Evolutionary conservation across 1,140 invertebrate species (phyloP).

Genomic region (Thaumatotibia leucotreta): DNA sequence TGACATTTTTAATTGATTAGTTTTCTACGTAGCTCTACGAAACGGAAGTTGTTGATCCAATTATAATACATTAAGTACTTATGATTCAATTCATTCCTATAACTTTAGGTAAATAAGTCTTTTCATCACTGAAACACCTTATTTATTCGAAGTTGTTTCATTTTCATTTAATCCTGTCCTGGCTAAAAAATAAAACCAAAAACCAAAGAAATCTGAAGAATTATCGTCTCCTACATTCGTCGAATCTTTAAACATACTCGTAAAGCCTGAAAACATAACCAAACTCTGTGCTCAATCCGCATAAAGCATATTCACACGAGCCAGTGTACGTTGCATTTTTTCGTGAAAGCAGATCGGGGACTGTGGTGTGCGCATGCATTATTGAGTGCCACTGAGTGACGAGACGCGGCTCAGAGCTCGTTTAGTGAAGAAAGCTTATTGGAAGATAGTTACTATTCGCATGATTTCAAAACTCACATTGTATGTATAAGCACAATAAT

Average conservation of each 20-base stretch:
- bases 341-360: constrained; percentile 48
- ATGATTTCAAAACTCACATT: too few relatives aligned
- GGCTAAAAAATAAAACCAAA: neutral
- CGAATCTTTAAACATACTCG: neutral
- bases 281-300: neutral
- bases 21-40: too few relatives aligned
- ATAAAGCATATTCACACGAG: constrained; percentile 1
- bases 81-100: too few relatives aligned
- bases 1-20: too few relatives aligned
- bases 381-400: constrained; percentile 70
- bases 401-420: constrained; percentile 38
- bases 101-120: too few relatives aligned
- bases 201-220: neutral
- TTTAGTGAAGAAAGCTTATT: constrained; percentile 26
- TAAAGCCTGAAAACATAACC: neutral
- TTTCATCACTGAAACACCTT: too few relatives aligned
- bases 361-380: constrained; percentile 56
- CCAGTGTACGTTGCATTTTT: constrained; percentile 40
- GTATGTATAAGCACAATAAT: too few relatives aligned
- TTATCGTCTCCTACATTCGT: neutral
- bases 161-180: too few relatives aligned
- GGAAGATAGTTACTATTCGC: constrained; percentile 11
- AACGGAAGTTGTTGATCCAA: too few relatives aligned
- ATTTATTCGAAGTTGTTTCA: too few relatives aligned
- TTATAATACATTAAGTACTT: too few relatives aligned